A percentile compares a stretch with the other conserved stretches of the same genome.
These are phyloP conservation scores for Sinocyclocheilus grahami DNA, from an alignment of 2,113 vertebrate genomes.

Conservation along the genomic window DNA sequence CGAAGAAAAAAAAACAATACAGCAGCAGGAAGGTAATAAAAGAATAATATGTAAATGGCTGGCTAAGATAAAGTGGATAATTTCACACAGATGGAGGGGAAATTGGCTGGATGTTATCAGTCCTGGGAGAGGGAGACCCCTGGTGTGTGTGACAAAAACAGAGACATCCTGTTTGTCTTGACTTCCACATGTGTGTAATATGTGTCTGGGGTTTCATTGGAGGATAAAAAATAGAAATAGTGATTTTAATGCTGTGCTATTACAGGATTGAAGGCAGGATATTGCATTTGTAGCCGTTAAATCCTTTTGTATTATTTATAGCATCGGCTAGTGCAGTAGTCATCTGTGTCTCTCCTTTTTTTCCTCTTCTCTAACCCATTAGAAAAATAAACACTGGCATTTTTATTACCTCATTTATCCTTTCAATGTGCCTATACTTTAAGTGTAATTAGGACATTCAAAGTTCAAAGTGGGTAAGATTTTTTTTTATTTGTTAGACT, in stretches of 20 bases:
- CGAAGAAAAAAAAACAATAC: constrained; percentile 40
- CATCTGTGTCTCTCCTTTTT: neutral
- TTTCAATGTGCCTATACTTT: neutral
- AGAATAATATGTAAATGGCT: constrained; percentile 25
- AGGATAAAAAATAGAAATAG: constrained; percentile 67
- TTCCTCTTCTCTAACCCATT: neutral
- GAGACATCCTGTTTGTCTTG: constrained; percentile 52
- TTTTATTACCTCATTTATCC: neutral
- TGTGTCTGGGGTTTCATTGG: constrained; percentile 63
- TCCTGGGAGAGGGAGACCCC: constrained; percentile 56
- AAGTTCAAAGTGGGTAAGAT: neutral
- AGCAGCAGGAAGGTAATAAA: constrained; percentile 41
- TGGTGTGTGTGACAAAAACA: constrained; percentile 65
- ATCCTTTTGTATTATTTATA: constrained; percentile 61
- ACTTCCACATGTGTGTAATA: constrained; percentile 47
- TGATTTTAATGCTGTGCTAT: constrained; percentile 67
- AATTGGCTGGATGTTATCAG: constrained; percentile 75
- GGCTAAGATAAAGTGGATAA: constrained; percentile 47
- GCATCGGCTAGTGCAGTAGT: constrained; percentile 42
- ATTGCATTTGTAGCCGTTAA: constrained; percentile 65
- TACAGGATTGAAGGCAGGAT: constrained; percentile 52
- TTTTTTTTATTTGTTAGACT: neutral
- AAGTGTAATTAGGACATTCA: neutral
- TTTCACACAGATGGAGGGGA: constrained; percentile 62
- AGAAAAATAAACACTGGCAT: neutral